Conservation (phyloP, 2,888 invertebrate genomes). For the Euplexia lucipara region DNA sequence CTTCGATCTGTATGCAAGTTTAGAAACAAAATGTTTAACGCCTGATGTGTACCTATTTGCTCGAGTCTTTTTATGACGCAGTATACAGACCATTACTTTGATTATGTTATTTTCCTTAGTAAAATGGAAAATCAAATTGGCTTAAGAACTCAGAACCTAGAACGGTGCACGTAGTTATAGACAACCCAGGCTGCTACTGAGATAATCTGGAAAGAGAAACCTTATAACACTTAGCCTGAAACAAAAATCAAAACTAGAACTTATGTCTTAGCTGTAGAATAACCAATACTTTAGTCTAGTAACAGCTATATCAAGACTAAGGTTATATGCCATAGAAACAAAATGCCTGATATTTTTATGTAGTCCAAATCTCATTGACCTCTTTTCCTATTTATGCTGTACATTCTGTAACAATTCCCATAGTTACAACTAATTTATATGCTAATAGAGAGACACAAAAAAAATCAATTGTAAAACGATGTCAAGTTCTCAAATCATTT, state of each 20-base stretch:
- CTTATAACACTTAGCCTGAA: no score
- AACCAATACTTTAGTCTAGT: not conserved
- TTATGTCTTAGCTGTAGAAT: no score
- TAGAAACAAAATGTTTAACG: conserved; percentile 49
- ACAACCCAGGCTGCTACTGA: no score
- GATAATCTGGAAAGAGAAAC: no score
- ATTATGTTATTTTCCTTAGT: no score
- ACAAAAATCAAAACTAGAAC: no score
- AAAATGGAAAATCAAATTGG: no score
- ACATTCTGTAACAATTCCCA: conserved; percentile 32
- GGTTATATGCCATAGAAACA: not conserved
- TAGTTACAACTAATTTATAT: conserved; percentile 30
- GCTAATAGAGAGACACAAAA: conserved; percentile 41
- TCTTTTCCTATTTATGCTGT: conserved; percentile 15
- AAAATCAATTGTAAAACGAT: conserved; percentile 26
- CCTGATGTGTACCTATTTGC: conserved; percentile 30
- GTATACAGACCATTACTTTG: no score
- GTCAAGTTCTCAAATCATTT: conserved; percentile 38
- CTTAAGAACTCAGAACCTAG: no score
- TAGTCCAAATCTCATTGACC: not conserved
- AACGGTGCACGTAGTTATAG: no score
- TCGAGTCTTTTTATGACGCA: no score
- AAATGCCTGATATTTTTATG: conserved; percentile 1
- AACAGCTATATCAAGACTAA: not conserved
- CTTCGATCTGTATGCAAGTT: conserved; percentile 67